Evolutionary conservation across 2,113 vertebrate genomes (phyloP), one percentile per base, ranked within the genome.

Genomic region (Pachyramphus minor): DNA sequence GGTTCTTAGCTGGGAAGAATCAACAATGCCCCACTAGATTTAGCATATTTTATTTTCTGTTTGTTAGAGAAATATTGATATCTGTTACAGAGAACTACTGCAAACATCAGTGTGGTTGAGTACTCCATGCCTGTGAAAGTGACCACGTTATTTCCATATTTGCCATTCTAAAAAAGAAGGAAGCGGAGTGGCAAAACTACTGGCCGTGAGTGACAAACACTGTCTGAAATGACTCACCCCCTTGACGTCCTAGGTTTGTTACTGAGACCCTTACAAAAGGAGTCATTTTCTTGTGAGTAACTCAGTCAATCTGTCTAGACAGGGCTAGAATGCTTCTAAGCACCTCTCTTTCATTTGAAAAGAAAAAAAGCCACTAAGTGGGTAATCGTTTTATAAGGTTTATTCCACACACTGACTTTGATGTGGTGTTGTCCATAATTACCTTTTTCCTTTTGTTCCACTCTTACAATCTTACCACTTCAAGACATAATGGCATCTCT

Each of bases 231-330:
- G 21, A 84, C 35, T 88, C 72, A 47, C 6, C 7, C 12, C 42
- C 31, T 49, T n/a, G 72, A 72, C 50, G 25, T 68, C 72, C 37
- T 12, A 22, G 50, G 44, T 92, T 81, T 92, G 64, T 71, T 78
- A 31, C 39, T 2, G 14, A 86, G 50, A 81, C 50, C 30, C 27
- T 76, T 63, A 67, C 24, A 89, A 93, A 76, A 78, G 52, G 44
- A 94, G 60, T 84, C 9, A 92, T 90, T 96, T 93, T 59, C 79
- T 72, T 81, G 30, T 90, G 84, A 82, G 87, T 84, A 90, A 87
- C 49, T 78, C 72, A 85, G 91, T 87, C 71, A 19, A 45, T 81
- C 73, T 73, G 83, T 93, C 92, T 96, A 92, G 87, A 95, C 82
- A 89, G 81, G 52, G 42, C 75, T 84, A 35, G 88, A 81, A 49